These are phyloP conservation scores for Heliornis fulica DNA, from an alignment of 2,113 vertebrate species.

Conservation along the genomic window DNA sequence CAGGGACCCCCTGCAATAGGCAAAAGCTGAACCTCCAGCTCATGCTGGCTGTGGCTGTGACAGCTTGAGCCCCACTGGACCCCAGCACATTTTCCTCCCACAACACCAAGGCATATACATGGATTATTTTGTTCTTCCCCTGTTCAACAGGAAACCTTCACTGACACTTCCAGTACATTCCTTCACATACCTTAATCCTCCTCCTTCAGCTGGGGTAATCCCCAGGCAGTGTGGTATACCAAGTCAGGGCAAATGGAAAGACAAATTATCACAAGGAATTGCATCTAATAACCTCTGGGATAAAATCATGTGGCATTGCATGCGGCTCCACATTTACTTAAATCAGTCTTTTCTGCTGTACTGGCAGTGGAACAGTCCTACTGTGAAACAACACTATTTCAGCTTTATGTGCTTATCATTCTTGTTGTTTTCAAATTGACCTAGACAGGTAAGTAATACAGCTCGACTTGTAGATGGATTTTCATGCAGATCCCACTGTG, in stretches of 20 bases:
- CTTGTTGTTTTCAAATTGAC: slow-evolving; percentile 58
- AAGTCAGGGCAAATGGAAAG: neutral
- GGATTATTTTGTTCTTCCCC: neutral
- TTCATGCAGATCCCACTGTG: slow-evolving; percentile 66
- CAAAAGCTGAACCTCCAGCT: neutral
- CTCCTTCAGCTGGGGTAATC: neutral
- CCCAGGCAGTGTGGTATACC: neutral
- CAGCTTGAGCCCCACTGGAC: neutral
- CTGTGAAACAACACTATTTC: slow-evolving; percentile 43
- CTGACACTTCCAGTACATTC: neutral
- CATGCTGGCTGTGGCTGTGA: neutral
- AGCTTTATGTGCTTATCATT: slow-evolving; percentile 46
- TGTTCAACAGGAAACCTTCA: neutral
- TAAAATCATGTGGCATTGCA: neutral
- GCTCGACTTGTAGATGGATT: slow-evolving; percentile 55
- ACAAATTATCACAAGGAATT: neutral
- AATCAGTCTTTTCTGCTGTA: neutral
- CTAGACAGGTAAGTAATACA: slow-evolving; percentile 49
- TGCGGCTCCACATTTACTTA: neutral
- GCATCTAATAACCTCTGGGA: neutral
- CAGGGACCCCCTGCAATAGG: accelerated
- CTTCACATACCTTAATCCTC: neutral
- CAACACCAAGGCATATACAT: neutral
- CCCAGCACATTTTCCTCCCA: neutral
- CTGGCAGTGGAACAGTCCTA: neutral